A percentile compares a stretch with the other conserved stretches of the same genome.
phyloP scores from a whole-genome alignment of 2,113 vertebrate genomes.

The Varanus salvator region DNA sequence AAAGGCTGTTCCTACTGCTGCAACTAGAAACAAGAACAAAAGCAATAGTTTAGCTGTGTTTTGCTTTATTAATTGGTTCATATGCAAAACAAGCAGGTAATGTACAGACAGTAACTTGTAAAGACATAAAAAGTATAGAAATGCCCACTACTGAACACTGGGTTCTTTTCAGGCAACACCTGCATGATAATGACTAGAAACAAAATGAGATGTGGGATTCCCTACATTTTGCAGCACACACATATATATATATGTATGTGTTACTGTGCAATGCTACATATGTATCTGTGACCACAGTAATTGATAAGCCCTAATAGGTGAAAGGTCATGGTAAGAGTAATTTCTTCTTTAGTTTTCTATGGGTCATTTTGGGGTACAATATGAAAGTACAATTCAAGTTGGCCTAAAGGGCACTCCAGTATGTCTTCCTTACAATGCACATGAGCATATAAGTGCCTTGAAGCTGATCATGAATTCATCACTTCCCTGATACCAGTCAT shows the following conservation, averaged over 20 bases:
- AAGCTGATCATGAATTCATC: background rate
- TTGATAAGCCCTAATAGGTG: background rate
- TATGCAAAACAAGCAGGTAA: background rate
- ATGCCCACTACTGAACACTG: too few species aligned
- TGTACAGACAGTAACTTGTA: background rate
- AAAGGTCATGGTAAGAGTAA: too few species aligned
- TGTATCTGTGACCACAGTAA: background rate
- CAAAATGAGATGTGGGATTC: background rate
- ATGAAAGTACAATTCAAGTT: too few species aligned
- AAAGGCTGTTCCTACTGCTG: background rate
- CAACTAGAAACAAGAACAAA: background rate
- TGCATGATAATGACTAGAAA: background rate
- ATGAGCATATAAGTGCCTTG: background rate
- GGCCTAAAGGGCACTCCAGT: background rate
- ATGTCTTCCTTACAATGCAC: background rate
- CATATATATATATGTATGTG: too few species aligned
- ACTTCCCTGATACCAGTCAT: background rate
- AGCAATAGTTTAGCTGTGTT: background rate
- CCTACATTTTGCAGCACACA: background rate
- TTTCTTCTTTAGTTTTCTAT: too few species aligned
- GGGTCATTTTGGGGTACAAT: too few species aligned
- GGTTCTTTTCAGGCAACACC: too few species aligned
- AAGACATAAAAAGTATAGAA: background rate
- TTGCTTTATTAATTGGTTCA: background rate
- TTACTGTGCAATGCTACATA: too few species aligned